Conservation (phyloP, 2,888 invertebrate genomes). For the Cryptus armator region DNA sequence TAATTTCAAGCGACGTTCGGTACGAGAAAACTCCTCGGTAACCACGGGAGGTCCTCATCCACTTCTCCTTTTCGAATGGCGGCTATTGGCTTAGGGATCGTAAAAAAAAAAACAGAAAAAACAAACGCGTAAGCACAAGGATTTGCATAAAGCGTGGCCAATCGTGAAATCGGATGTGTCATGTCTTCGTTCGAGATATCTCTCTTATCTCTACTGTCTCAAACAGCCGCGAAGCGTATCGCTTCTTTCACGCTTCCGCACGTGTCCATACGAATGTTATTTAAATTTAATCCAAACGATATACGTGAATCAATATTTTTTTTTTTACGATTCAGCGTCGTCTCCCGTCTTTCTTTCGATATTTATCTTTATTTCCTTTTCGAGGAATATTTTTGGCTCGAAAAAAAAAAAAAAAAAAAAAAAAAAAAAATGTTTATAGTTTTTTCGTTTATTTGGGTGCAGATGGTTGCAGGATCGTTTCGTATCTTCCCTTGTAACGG, state of each 20-base stretch:
- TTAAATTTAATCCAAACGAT: not conserved
- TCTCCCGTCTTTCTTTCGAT: not conserved
- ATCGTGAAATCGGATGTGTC: conserved; percentile 77
- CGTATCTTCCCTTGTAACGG: conserved; percentile 70
- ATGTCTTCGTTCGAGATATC: conserved; percentile 71
- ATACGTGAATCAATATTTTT: not conserved
- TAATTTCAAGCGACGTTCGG: conserved; percentile 73
- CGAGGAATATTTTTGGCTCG: not conserved
- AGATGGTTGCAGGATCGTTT: conserved; percentile 75
- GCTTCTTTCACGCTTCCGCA: conserved; percentile 46
- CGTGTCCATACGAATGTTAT: conserved; percentile 38
- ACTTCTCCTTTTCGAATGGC: conserved; percentile 37
- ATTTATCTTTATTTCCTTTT: conserved; percentile 2
- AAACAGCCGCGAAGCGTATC: conserved; percentile 23
- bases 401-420: not conserved
- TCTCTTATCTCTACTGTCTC: conserved; percentile 54
- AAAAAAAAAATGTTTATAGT: no score
- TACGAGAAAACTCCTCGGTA: conserved; percentile 54
- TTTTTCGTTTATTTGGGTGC: conserved; percentile 30
- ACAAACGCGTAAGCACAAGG: conserved; percentile 55
- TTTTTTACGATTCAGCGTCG: not conserved
- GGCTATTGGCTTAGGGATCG: conserved; percentile 66
- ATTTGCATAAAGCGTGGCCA: conserved; percentile 78
- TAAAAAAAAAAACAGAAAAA: conserved; percentile 65
- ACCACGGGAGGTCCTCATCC: conserved; percentile 76